phyloP scores from a whole-genome alignment of 2,797 vertebrate genomes.

The Hephaestus fuliginosus region DNA sequence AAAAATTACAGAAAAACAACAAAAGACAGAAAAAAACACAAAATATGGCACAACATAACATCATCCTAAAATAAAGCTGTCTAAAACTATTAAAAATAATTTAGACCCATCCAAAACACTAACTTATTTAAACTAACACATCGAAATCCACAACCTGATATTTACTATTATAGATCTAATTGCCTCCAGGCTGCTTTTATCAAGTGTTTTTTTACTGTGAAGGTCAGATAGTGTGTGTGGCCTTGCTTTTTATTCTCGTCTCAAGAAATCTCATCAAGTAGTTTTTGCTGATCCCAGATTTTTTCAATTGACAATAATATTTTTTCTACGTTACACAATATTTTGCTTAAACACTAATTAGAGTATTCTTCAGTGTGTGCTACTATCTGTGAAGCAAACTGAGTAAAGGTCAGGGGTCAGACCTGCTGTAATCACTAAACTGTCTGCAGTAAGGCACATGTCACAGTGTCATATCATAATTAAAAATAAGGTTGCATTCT shows the following conservation, averaged over 20 bases:
- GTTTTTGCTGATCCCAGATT: background rate
- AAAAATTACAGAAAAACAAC: background rate
- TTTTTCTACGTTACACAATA: too few species aligned
- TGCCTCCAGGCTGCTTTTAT: background rate
- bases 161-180: background rate
- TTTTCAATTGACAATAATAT: background rate
- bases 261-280: background rate
- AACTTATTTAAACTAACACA: too few species aligned
- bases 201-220: background rate
- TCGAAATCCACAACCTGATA: too few species aligned
- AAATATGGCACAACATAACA: background rate
- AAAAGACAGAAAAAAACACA: too few species aligned
- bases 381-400: background rate
- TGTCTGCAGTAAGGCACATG: background rate
- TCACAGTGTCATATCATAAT: conserved; percentile 17
- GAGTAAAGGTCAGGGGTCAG: background rate
- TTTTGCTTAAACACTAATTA: background rate
- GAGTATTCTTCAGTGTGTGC: background rate
- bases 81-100: background rate
- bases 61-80: background rate
- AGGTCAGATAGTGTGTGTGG: background rate
- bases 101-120: too few species aligned
- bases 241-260: background rate
- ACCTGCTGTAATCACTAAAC: background rate
- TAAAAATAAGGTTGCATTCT: conserved; percentile 23